A percentile compares a stretch with the other conserved stretches of the same genome.
Evolutionary conservation across 92 coral and sea anemone genomes (phyloP).

Genomic region (Zoanthus solanderi): DNA sequence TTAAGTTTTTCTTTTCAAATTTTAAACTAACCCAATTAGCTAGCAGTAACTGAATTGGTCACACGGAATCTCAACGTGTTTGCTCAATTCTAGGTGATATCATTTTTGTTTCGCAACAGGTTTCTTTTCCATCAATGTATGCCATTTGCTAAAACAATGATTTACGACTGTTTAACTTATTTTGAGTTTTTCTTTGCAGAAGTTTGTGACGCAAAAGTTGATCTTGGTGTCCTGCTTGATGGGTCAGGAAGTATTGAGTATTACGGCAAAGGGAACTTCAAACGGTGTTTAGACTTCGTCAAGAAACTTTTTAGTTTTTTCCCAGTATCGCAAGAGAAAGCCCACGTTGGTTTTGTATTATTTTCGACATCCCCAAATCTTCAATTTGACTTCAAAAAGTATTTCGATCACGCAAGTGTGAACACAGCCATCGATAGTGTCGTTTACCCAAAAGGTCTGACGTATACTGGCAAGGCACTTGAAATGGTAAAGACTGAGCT

Average conservation of each 20-base stretch:
- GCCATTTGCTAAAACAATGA: too few relatives aligned
- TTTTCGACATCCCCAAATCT: slow-evolving; percentile 55
- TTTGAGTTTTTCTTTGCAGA: neutral
- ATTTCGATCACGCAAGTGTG: slow-evolving; percentile 54
- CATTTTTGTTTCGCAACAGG: too few relatives aligned
- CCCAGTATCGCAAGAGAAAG: slow-evolving; percentile 54
- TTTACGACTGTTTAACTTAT: too few relatives aligned
- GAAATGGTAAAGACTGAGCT: neutral
- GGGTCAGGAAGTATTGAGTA: slow-evolving; percentile 35
- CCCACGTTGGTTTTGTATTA: slow-evolving; percentile 70
- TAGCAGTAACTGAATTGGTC: too few relatives aligned
- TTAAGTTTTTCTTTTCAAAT: neutral
- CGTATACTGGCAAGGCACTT: slow-evolving; percentile 25
- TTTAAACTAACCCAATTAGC: too few relatives aligned
- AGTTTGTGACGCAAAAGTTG: slow-evolving; percentile 18
- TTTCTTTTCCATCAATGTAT: too few relatives aligned
- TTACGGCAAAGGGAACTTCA: slow-evolving; percentile 66
- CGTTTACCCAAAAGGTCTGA: slow-evolving; percentile 8
- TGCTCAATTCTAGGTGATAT: too few relatives aligned
- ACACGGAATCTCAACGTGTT: too few relatives aligned
- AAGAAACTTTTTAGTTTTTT: slow-evolving; percentile 65
- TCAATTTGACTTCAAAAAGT: slow-evolving; percentile 58
- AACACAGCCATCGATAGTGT: slow-evolving; percentile 35
- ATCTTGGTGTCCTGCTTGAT: slow-evolving; percentile 25
- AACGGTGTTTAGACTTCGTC: slow-evolving; percentile 60